Percentiles rank a stretch among this genome's conserved stretches.
phyloP scores from a whole-genome alignment of 2,888 invertebrate species.

The Hesperia comma region DNA sequence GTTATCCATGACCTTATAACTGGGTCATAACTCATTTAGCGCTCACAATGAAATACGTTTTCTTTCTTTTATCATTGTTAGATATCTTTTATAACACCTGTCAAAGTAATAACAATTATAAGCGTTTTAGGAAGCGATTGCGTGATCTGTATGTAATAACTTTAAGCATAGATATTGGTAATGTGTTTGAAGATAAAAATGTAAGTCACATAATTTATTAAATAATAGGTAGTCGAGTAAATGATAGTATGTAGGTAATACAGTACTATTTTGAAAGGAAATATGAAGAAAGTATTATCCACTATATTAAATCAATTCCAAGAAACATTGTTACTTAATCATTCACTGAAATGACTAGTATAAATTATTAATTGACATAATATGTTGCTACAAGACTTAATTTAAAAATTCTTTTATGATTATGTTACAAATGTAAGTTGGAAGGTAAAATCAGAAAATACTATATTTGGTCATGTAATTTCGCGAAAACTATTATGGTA shows the following conservation, averaged over 20 bases:
- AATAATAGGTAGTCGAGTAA: no score
- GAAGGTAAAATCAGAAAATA: slow-evolving; percentile 28
- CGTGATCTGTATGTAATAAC: not conserved
- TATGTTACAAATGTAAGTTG: slow-evolving; percentile 5
- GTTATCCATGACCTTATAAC: slow-evolving; percentile 72
- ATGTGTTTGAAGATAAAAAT: no score
- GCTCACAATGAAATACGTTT: slow-evolving; percentile 33
- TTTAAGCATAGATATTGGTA: not conserved
- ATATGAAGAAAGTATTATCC: no score
- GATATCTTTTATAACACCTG: slow-evolving; percentile 23
- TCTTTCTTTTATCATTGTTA: slow-evolving; percentile 29
- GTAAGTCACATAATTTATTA: no score
- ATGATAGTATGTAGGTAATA: no score
- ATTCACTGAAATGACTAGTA: not conserved
- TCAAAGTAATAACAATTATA: not conserved
- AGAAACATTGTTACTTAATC: not conserved
- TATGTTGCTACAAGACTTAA: slow-evolving; percentile 2
- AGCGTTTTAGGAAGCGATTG: slow-evolving; percentile 9
- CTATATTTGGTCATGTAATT: slow-evolving; percentile 26
- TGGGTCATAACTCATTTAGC: slow-evolving; percentile 52
- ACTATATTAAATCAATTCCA: not conserved
- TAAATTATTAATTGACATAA: not conserved
- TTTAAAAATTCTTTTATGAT: slow-evolving; percentile 9
- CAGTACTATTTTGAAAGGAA: no score
- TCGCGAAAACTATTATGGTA: slow-evolving; percentile 21